phyloP scores from a whole-genome alignment of 2,113 vertebrate species.

The Trematomus loennbergii region DNA sequence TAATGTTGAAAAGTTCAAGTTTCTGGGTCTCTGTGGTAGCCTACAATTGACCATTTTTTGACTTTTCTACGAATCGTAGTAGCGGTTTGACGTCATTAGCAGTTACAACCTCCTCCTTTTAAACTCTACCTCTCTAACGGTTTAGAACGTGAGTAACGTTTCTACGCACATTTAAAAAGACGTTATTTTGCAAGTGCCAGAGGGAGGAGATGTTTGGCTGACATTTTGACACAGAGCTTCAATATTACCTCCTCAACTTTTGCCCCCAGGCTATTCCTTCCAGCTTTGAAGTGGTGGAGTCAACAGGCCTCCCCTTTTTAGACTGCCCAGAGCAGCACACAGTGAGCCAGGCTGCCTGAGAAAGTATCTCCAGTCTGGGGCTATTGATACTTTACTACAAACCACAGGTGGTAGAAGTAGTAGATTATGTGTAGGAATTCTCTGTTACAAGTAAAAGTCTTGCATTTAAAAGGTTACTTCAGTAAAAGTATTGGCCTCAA shows the following conservation, averaged over 20 bases:
- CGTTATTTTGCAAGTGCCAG: neutral
- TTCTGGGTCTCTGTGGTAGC: conserved; percentile 3
- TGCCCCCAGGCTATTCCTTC: conserved; percentile 68
- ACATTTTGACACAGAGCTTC: conserved; percentile 51
- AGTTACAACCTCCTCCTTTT: conserved; percentile 32
- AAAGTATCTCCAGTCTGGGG: conserved; percentile 6
- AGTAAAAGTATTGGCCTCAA: too few species aligned
- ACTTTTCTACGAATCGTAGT: neutral
- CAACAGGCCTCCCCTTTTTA: conserved; percentile 69
- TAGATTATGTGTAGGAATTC: too few species aligned
- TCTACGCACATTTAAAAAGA: neutral
- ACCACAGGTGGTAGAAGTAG: too few species aligned
- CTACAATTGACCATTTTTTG: too few species aligned
- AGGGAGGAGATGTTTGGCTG: conserved; percentile 43
- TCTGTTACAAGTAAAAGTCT: too few species aligned
- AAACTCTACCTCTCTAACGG: neutral
- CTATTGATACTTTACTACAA: neutral
- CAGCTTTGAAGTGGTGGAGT: conserved; percentile 69
- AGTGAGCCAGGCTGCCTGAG: conserved; percentile 16
- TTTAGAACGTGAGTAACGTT: neutral
- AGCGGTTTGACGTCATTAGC: conserved; percentile 55
- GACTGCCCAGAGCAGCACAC: conserved; percentile 39
- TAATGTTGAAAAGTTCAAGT: conserved; percentile 16
- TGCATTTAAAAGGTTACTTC: too few species aligned
- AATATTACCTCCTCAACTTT: conserved; percentile 55